A percentile compares a stretch with the other conserved stretches of the same genome.
These are phyloP conservation scores for Macheiramphus alcinus DNA, from an alignment of 2,113 vertebrate species.

Conservation along the genomic window DNA sequence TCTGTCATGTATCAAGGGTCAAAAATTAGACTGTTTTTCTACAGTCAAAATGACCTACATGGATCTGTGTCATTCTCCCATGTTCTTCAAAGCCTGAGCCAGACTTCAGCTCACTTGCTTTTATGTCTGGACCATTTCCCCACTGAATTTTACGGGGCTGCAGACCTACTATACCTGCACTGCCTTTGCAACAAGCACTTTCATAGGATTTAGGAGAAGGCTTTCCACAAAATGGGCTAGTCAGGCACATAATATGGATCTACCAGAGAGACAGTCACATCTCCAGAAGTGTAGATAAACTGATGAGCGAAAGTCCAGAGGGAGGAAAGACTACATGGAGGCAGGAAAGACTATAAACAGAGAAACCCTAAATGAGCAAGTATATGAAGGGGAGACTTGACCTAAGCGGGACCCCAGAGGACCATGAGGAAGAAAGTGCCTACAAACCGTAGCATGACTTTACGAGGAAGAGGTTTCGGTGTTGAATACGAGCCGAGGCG, in stretches of 20 bases:
- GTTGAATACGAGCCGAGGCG: rapidly evolving
- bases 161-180: not conserved
- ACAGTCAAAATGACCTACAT: not conserved
- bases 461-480: not conserved
- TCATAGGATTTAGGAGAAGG: not conserved
- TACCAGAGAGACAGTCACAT: rapidly evolving
- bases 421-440: not conserved
- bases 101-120: not conserved
- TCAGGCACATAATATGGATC: not conserved
- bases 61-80: not conserved
- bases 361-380: not conserved
- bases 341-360: not conserved
- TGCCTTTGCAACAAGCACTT: not conserved
- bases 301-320: not conserved
- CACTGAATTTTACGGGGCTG: not conserved
- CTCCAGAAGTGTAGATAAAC: not conserved
- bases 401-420: rapidly evolving
- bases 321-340: not conserved
- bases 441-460: not conserved
- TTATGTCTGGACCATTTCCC: not conserved
- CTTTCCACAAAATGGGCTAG: not conserved
- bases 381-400: not conserved
- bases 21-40: not conserved
- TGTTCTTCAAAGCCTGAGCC: not conserved
- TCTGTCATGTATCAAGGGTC: not conserved